Percentiles rank a stretch among this genome's conserved stretches.
These are phyloP conservation scores for Cetoscarus ocellatus DNA, from an alignment of 2,797 vertebrate genomes.

Conservation along the genomic window DNA sequence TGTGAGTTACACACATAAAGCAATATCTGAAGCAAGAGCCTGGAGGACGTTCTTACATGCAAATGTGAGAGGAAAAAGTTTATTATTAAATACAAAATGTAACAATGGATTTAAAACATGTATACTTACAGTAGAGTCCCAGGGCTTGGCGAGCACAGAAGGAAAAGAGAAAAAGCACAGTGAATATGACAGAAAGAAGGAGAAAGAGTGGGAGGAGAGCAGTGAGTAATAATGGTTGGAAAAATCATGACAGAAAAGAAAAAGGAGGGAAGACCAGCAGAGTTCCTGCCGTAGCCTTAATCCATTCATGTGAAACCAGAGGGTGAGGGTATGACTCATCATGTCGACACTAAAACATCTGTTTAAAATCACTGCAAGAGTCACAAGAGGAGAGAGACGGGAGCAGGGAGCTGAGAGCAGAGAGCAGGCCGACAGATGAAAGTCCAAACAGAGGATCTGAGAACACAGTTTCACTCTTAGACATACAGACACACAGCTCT, in stretches of 20 bases:
- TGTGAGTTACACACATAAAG: not conserved
- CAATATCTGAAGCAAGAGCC: not conserved
- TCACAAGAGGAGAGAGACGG: not conserved
- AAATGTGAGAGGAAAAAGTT: not conserved
- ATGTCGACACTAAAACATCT: conserved; percentile 58
- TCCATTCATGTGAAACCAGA: conserved; percentile 56
- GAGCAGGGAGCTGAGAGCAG: not conserved
- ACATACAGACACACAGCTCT: not conserved
- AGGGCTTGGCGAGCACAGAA: conserved; percentile 71
- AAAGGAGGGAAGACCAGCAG: conserved; percentile 41
- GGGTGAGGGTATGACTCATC: conserved; percentile 60
- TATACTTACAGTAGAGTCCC: conserved; percentile 83
- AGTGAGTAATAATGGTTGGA: conserved; percentile 34
- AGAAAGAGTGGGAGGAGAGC: conserved; percentile 22
- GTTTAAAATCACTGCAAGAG: conserved; percentile 59
- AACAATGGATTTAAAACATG: not conserved
- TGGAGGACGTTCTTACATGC: not conserved
- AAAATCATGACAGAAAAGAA: conserved; percentile 47
- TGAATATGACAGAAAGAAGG: conserved; percentile 40
- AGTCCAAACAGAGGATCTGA: not conserved
- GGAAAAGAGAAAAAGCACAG: conserved; percentile 55
- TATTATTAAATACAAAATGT: not conserved
- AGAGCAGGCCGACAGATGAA: not conserved
- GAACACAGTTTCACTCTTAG: conserved; percentile 2
- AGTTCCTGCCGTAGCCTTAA: conserved; percentile 45